A percentile compares a stretch with the other conserved stretches of the same genome.
Evolutionary conservation across 2,888 invertebrate species (phyloP).

Genomic region (Drosophila siamana): DNA sequence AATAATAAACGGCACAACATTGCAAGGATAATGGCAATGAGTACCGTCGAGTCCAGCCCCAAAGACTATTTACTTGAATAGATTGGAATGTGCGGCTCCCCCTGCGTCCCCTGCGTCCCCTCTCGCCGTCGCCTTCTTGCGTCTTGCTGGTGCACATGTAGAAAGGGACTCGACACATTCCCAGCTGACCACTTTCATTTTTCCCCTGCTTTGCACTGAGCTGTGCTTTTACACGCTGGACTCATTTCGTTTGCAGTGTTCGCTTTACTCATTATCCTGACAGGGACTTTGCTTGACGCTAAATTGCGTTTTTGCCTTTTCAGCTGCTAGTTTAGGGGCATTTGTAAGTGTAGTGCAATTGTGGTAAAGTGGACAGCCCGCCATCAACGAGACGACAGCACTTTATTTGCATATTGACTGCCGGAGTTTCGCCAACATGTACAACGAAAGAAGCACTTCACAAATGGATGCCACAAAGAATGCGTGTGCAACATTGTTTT

Average conservation of each 20-base stretch:
- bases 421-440: background rate
- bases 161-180: background rate
- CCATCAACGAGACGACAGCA: background rate
- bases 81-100: background rate
- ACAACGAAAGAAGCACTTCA: background rate
- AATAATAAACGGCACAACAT: constrained; percentile 29
- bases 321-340: constrained; percentile 3
- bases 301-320: constrained; percentile 1
- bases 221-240: background rate
- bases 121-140: no score
- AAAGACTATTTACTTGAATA: constrained; percentile 24
- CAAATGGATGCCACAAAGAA: background rate
- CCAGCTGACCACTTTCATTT: constrained; percentile 7
- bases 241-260: constrained; percentile 1
- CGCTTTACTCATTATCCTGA: background rate
- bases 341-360: constrained; percentile 6
- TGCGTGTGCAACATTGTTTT: background rate
- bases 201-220: background rate
- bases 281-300: background rate
- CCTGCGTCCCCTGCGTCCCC: background rate
- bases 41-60: constrained; percentile 1
- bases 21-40: constrained; percentile 29
- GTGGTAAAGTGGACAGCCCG: constrained; percentile 2
- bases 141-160: background rate
- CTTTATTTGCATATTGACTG: background rate